These are phyloP conservation scores for Nemopilema nomurai DNA, from an alignment of 30 jellyfish, hydroid and myxozoan species.

Conservation along the genomic window DNA sequence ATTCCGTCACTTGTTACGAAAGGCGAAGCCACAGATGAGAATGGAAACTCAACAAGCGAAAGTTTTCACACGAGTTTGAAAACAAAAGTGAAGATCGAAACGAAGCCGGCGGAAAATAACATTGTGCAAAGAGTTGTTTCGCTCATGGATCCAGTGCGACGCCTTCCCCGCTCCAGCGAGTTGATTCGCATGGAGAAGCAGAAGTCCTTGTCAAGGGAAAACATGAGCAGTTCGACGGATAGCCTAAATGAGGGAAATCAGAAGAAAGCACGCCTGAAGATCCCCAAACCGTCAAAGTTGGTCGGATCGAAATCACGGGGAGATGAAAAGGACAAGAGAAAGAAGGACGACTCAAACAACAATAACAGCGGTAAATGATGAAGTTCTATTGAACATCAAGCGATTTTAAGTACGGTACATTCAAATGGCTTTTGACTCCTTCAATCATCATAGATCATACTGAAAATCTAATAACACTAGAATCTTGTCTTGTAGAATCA, in stretches of 20 bases:
- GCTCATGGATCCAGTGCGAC: slow-evolving; percentile 65
- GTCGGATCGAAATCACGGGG: slow-evolving; percentile 24
- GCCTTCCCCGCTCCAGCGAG: slow-evolving; percentile 70
- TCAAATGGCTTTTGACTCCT: too few species aligned
- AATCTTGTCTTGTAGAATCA: not conserved
- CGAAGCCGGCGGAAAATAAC: not conserved
- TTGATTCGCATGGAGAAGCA: slow-evolving; percentile 35
- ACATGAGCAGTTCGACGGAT: slow-evolving; percentile 59
- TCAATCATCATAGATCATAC: too few species aligned
- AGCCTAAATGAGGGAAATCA: slow-evolving; percentile 69
- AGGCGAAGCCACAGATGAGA: not conserved
- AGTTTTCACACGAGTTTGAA: not conserved
- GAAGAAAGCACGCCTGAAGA: slow-evolving; percentile 62
- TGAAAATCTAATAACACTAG: not conserved
- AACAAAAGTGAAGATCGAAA: slow-evolving; percentile 14
- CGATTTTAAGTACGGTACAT: too few species aligned
- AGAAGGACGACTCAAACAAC: slow-evolving; percentile 52
- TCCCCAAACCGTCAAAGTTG: slow-evolving; percentile 59
- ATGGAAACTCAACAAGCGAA: not conserved
- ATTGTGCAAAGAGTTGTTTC: slow-evolving; percentile 1
- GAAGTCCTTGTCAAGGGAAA: slow-evolving; percentile 41
- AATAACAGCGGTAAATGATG: not conserved
- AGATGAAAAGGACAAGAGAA: slow-evolving; percentile 56
- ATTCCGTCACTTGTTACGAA: slow-evolving; percentile 16
- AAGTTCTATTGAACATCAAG: too few species aligned